Evolutionary conservation across 2,888 invertebrate species (phyloP).

Genomic region (Petrolisthes manimaculis): DNA sequence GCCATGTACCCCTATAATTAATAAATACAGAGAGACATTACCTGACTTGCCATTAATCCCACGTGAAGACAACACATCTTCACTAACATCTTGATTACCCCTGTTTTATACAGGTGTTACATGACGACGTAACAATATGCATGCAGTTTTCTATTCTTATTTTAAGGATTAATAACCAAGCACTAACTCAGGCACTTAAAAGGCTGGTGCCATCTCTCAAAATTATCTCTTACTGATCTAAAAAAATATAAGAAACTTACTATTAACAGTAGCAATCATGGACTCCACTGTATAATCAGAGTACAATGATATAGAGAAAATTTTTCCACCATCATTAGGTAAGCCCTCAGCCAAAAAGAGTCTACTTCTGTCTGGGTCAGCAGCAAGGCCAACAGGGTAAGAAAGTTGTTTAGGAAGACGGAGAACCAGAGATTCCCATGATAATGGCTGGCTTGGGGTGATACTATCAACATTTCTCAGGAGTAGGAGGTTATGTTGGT

Average conservation of each 20-base stretch:
- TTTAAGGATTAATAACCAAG: too few relatives aligned
- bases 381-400: not conserved
- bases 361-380: not conserved
- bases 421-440: not conserved
- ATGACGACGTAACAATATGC: too few relatives aligned
- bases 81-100: too few relatives aligned
- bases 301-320: not conserved
- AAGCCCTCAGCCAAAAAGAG: not conserved
- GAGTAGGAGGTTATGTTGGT: not conserved
- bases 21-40: too few relatives aligned
- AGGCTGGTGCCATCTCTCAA: not conserved
- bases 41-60: too few relatives aligned
- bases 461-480: not conserved
- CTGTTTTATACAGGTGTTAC: too few relatives aligned
- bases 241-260: not conserved
- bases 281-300: not conserved
- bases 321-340: not conserved
- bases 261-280: not conserved
- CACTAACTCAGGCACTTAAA: too few relatives aligned
- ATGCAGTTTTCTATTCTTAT: too few relatives aligned
- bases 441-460: not conserved
- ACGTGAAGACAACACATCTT: too few relatives aligned
- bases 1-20: too few relatives aligned
- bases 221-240: not conserved
- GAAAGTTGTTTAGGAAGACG: not conserved